These are phyloP conservation scores for Chlamydotis undulata DNA, from an alignment of 2,113 vertebrate species.

Conservation along the genomic window DNA sequence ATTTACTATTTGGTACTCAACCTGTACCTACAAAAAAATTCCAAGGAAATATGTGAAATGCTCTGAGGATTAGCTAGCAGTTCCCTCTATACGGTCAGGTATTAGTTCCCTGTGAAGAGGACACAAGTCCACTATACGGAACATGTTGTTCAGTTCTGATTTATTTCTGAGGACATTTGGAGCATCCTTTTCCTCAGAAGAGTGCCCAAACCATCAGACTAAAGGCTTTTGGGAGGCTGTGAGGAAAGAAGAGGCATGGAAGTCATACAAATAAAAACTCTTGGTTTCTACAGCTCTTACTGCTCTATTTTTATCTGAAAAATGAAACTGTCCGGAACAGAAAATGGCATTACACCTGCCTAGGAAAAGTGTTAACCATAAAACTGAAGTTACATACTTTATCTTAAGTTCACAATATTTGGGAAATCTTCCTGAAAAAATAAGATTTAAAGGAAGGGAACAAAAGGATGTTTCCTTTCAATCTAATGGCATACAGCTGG, in stretches of 20 bases:
- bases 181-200: neutral
- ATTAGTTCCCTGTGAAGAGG: neutral
- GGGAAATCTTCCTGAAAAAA: neutral
- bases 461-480: neutral
- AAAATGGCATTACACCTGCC: neutral
- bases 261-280: neutral
- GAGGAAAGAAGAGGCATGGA: neutral
- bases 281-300: neutral
- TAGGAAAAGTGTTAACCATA: neutral
- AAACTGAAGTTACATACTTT: neutral
- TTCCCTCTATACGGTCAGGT: neutral
- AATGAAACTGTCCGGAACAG: neutral
- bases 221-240: fast-evolving
- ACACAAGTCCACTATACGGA: neutral
- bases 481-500: neutral
- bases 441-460: neutral
- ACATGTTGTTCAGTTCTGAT: neutral
- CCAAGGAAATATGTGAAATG: neutral
- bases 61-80: neutral
- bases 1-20: neutral
- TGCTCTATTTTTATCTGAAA: neutral
- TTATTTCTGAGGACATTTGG: neutral
- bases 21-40: neutral
- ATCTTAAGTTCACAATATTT: neutral
- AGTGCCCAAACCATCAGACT: neutral